These are phyloP conservation scores for Papilio polyxenes DNA, from an alignment of 1,140 invertebrate genomes.

Conservation along the genomic window DNA sequence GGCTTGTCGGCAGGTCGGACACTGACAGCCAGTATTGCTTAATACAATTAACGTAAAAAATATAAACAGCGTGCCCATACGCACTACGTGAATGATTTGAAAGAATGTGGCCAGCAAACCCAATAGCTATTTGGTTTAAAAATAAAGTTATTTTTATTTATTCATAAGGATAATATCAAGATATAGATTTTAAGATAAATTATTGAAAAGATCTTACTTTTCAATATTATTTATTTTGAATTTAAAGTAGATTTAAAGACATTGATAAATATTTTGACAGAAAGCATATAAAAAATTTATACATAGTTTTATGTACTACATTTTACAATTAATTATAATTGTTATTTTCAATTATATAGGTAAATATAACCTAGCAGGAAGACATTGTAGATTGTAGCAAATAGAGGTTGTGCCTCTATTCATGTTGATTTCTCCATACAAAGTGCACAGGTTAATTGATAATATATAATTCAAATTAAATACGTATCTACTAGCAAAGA, in stretches of 20 bases:
- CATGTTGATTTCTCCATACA: not conserved
- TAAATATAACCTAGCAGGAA: not conserved
- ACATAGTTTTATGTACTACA: too few relatives aligned
- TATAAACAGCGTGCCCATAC: conserved; percentile 3
- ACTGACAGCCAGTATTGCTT: conserved; percentile 29
- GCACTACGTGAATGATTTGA: not conserved
- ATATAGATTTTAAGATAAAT: not conserved
- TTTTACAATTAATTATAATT: not conserved
- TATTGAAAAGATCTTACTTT: not conserved
- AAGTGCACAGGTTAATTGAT: conserved; percentile 31
- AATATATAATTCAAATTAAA: conserved; percentile 28
- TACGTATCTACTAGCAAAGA: conserved; percentile 11
- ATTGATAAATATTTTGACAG: not conserved
- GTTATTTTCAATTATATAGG: not conserved
- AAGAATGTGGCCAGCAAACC: not conserved
- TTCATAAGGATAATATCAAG: not conserved
- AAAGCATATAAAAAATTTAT: too few relatives aligned
- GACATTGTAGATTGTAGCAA: not conserved
- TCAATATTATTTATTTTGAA: not conserved
- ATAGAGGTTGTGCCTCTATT: not conserved
- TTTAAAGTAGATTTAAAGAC: not conserved
- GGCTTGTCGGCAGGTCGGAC: not conserved
- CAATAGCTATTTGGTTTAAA: not conserved
- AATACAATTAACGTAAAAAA: conserved; percentile 32
- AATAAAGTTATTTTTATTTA: not conserved